Conservation (phyloP, 1,140 invertebrate species). For the Lucilia cuprina region DNA sequence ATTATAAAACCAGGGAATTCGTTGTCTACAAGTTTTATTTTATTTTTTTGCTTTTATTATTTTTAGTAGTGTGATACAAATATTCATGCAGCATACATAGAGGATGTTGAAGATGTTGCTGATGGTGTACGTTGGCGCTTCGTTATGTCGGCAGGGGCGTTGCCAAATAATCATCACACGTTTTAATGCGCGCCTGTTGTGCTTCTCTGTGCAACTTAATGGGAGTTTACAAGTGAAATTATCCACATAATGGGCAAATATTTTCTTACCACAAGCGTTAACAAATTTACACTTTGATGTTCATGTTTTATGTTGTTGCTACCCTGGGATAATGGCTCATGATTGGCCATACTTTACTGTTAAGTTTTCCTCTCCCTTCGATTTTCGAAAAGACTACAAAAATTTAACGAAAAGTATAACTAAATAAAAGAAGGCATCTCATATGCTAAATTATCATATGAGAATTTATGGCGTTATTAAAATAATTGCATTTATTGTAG, state of each 20-base stretch:
- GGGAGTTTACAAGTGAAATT: slow-evolving; percentile 49
- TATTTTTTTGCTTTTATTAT: not conserved
- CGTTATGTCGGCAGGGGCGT: slow-evolving; percentile 51
- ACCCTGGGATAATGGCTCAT: slow-evolving; percentile 19
- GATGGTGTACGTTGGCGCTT: slow-evolving; percentile 23
- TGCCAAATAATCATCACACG: slow-evolving; percentile 61
- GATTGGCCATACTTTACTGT: slow-evolving; percentile 17
- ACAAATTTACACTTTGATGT: slow-evolving; percentile 37
- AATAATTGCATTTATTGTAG: not conserved
- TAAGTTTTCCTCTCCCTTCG: no score
- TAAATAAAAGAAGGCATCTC: not conserved
- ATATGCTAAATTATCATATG: not conserved
- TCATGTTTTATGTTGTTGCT: not conserved
- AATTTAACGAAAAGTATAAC: not conserved
- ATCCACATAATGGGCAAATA: slow-evolving; percentile 37
- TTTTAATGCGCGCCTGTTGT: slow-evolving; percentile 46
- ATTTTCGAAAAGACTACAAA: not conserved
- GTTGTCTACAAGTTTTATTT: not conserved
- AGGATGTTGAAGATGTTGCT: not conserved
- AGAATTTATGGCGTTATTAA: slow-evolving; percentile 31
- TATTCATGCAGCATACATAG: no score
- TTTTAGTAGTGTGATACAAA: not conserved
- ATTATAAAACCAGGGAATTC: not conserved
- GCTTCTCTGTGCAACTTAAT: slow-evolving; percentile 46
- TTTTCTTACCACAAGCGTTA: slow-evolving; percentile 31